phyloP scores from a whole-genome alignment of 1,140 invertebrate genomes.

The Pachypsylla venusta region DNA sequence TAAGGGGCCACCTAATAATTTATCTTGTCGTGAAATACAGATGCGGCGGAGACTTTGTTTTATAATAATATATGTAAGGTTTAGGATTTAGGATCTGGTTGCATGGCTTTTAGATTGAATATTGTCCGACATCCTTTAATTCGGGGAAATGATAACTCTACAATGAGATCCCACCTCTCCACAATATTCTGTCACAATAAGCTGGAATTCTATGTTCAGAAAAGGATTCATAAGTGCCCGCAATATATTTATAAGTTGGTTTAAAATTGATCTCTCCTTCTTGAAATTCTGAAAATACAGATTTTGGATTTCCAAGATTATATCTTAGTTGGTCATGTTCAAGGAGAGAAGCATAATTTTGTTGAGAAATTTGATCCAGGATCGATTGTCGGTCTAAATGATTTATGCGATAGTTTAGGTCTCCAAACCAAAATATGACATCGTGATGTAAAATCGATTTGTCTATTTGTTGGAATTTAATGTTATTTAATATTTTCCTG shows the following conservation, averaged over 20 bases:
- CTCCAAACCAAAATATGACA: background rate
- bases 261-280: background rate
- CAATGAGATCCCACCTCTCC: conserved; percentile 2
- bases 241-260: background rate
- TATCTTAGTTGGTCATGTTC: background rate
- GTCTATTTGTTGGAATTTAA: background rate
- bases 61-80: too few species aligned
- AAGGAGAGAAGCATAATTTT: background rate
- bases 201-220: background rate
- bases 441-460: background rate
- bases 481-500: background rate
- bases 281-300: background rate
- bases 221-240: background rate
- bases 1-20: too few species aligned
- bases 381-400: background rate
- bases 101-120: too few species aligned
- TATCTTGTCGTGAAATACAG: too few species aligned
- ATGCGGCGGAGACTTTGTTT: too few species aligned
- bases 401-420: background rate
- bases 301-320: background rate
- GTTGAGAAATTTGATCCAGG: background rate
- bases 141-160: too few species aligned
- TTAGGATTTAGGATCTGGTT: too few species aligned
- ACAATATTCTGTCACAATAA: background rate
- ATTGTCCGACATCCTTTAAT: too few species aligned